Conservation (phyloP, 2,797 vertebrate genomes). For the Neoniphon sammara region DNA sequence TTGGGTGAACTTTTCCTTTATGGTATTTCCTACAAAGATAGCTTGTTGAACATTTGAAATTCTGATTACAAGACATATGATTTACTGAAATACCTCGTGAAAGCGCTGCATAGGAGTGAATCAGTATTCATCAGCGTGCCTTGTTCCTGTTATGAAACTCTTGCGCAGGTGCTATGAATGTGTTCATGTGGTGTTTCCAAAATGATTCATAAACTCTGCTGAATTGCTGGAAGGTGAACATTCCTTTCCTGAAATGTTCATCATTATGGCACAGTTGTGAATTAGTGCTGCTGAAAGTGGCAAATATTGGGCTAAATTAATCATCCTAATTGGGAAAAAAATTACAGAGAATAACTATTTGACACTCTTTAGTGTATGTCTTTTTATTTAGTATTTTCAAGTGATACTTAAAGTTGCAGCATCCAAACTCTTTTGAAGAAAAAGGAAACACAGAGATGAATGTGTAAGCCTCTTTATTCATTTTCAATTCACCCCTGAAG, state of each 20-base stretch:
- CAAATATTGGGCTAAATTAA: slow-evolving; percentile 72
- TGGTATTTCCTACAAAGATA: background rate
- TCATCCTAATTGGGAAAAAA: slow-evolving; percentile 58
- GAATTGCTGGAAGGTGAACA: slow-evolving; percentile 69
- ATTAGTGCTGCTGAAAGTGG: slow-evolving; percentile 66
- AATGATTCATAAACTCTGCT: slow-evolving; percentile 78
- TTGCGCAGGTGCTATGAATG: slow-evolving; percentile 57
- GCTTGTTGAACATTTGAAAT: background rate
- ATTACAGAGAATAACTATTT: slow-evolving; percentile 39
- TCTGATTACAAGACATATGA: no score
- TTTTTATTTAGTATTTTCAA: background rate
- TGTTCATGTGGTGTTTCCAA: slow-evolving; percentile 68
- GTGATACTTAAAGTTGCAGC: background rate
- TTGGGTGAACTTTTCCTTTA: background rate
- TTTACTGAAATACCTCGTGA: no score
- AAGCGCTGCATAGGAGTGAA: no score
- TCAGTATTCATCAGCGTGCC: slow-evolving; percentile 58
- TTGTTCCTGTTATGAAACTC: slow-evolving; percentile 59
- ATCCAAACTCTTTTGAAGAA: background rate
- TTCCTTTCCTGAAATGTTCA: slow-evolving; percentile 67
- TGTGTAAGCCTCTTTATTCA: background rate
- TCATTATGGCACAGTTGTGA: slow-evolving; percentile 57
- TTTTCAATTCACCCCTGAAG: slow-evolving; percentile 37
- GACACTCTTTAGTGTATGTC: background rate
- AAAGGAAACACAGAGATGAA: background rate